phyloP scores from a whole-genome alignment of 1,140 invertebrate species.

The Pseudoatta argentina region DNA sequence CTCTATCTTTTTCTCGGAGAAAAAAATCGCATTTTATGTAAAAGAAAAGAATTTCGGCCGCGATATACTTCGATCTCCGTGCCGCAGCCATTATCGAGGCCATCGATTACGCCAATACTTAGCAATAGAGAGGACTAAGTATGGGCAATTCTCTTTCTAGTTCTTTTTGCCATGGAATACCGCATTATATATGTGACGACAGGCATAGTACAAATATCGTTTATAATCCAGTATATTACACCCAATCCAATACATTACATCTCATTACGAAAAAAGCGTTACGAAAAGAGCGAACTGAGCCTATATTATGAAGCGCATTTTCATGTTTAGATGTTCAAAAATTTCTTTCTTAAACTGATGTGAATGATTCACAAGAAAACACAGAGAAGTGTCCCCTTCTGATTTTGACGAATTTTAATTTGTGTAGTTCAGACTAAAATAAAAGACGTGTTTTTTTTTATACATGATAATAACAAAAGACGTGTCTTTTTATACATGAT shows the following conservation, averaged over 20 bases:
- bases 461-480: too few species aligned
- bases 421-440: too few species aligned
- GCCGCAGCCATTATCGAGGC: slow-evolving; percentile 45
- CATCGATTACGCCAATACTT: slow-evolving; percentile 68
- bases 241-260: too few species aligned
- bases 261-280: background rate
- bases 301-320: slow-evolving; percentile 11
- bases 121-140: slow-evolving; percentile 57
- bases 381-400: too few species aligned
- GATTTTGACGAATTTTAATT: too few species aligned
- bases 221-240: slow-evolving; percentile 13
- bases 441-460: too few species aligned
- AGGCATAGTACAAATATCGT: slow-evolving; percentile 74
- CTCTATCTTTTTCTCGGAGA: slow-evolving; percentile 57
- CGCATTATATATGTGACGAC: slow-evolving; percentile 51
- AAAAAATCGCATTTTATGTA: slow-evolving; percentile 72
- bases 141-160: slow-evolving; percentile 33
- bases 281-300: slow-evolving; percentile 17
- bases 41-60: slow-evolving; percentile 48
- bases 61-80: slow-evolving; percentile 71
- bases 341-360: background rate
- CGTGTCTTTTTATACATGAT: too few species aligned
- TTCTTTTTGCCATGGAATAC: slow-evolving; percentile 55
- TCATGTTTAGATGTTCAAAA: slow-evolving; percentile 22
- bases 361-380: too few species aligned